Percentiles rank a stretch among this genome's conserved stretches.
These are phyloP conservation scores for Phenacoccus solenopsis DNA, from an alignment of 1,140 invertebrate species.

Conservation along the genomic window DNA sequence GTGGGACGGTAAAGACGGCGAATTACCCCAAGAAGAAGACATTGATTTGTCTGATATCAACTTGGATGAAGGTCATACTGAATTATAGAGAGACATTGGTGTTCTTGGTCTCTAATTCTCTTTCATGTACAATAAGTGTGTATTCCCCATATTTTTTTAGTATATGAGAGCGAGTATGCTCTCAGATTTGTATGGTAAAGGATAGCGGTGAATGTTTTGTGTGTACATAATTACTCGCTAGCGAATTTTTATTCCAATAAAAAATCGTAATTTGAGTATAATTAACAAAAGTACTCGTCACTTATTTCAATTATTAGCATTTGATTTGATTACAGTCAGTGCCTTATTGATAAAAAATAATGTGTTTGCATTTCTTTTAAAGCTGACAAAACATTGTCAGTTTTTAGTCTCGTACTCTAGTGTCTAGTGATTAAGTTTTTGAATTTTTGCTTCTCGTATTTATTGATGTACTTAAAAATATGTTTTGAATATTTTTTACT, in stretches of 20 bases:
- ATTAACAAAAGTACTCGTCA: too few relatives aligned
- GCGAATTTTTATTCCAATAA: neutral
- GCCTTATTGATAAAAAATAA: neutral
- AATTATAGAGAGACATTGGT: conserved; percentile 43
- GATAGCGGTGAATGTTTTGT: neutral
- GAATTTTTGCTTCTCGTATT: neutral
- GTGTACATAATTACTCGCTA: too few relatives aligned
- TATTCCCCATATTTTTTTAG: neutral
- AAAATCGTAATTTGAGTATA: too few relatives aligned
- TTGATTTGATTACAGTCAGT: too few relatives aligned
- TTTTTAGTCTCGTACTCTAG: neutral
- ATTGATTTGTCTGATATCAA: conserved; percentile 85
- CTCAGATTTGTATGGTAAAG: too few relatives aligned
- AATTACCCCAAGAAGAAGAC: conserved; percentile 78
- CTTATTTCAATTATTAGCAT: too few relatives aligned
- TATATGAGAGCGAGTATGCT: too few relatives aligned
- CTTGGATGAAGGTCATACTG: conserved; percentile 67
- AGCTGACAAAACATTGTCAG: neutral
- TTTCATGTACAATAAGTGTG: neutral
- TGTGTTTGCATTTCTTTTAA: neutral
- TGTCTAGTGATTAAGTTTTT: neutral
- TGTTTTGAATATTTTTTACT: neutral
- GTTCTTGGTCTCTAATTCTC: neutral
- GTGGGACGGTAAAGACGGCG: conserved; percentile 97
- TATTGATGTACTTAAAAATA: neutral